Evolutionary conservation across 1,140 invertebrate genomes (phyloP).

Genomic region (Dendrolimus kikuchii): DNA sequence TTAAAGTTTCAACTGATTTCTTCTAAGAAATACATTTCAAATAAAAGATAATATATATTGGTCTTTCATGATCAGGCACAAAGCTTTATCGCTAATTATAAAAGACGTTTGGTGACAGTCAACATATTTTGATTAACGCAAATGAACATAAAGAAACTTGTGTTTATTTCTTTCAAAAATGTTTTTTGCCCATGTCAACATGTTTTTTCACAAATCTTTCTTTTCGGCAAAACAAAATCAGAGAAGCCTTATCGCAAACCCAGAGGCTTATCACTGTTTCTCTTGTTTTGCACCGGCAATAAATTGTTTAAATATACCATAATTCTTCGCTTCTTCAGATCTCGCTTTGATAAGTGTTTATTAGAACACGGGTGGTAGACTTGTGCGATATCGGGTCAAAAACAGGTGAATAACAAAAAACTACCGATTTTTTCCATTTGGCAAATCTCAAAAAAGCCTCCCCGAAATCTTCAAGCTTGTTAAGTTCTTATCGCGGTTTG

Average conservation of each 20-base stretch:
- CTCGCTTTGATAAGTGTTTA: constrained; percentile 52
- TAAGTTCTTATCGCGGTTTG: constrained; percentile 52
- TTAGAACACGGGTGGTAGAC: constrained; percentile 61
- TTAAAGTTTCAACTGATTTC: no score
- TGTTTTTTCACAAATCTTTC: constrained; percentile 6
- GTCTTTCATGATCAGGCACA: no score
- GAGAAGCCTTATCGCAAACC: constrained; percentile 53
- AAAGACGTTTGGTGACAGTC: no score
- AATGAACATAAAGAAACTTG: background rate
- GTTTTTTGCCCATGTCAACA: constrained; percentile 3
- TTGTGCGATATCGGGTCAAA: constrained; percentile 39
- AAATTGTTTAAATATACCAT: constrained; percentile 68
- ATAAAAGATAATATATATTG: no score
- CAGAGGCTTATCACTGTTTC: constrained; percentile 49
- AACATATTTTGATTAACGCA: no score
- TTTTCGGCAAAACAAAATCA: constrained; percentile 38
- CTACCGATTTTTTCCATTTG: constrained; percentile 28
- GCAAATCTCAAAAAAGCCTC: constrained; percentile 41
- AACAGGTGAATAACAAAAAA: constrained; percentile 48
- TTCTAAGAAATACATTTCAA: no score
- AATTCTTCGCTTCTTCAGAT: constrained; percentile 64
- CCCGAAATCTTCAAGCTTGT: constrained; percentile 34
- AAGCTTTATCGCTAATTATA: no score
- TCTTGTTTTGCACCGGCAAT: constrained; percentile 60
- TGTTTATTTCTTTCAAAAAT: constrained; percentile 5